These are phyloP conservation scores for Diplodus puntazzo DNA, from an alignment of 2,797 vertebrate genomes.

Conservation along the genomic window DNA sequence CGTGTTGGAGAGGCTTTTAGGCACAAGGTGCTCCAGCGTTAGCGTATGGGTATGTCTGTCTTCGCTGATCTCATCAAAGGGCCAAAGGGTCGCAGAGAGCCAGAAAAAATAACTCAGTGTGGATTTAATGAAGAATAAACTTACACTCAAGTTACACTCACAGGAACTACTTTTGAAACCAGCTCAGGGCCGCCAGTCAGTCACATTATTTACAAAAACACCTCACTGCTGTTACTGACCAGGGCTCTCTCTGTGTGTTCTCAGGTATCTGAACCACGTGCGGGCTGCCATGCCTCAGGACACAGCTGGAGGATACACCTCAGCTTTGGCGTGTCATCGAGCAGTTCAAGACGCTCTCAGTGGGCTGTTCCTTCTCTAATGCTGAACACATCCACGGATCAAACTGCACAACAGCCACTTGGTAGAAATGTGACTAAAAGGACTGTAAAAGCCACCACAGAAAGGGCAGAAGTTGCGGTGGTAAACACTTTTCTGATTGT, in stretches of 20 bases:
- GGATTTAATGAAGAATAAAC: slow-evolving; percentile 73
- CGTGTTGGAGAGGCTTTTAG: slow-evolving; percentile 80
- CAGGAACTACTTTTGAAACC: slow-evolving; percentile 51
- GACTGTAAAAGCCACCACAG: slow-evolving; percentile 41
- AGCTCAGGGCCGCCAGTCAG: slow-evolving; percentile 46
- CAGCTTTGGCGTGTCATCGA: slow-evolving; percentile 94
- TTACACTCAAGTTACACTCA: slow-evolving; percentile 56
- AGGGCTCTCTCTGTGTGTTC: slow-evolving; percentile 64
- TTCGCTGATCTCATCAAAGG: slow-evolving; percentile 70
- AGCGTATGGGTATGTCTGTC: slow-evolving; percentile 62
- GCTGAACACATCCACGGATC: slow-evolving; percentile 36
- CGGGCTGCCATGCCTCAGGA: slow-evolving; percentile 92
- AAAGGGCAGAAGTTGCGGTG: slow-evolving; percentile 5
- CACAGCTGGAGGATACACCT: slow-evolving; percentile 94
- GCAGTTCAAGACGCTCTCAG: slow-evolving; percentile 98
- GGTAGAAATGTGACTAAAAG: slow-evolving; percentile 27
- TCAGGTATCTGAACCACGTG: slow-evolving; percentile 96
- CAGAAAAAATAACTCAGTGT: slow-evolving; percentile 72
- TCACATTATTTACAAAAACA: slow-evolving; percentile 64
- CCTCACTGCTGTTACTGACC: slow-evolving; percentile 54
- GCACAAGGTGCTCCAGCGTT: slow-evolving; percentile 74
- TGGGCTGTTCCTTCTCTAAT: slow-evolving; percentile 86
- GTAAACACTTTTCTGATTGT: slow-evolving; percentile 7
- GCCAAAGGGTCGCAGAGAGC: slow-evolving; percentile 51
- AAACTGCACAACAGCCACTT: slow-evolving; percentile 2